A percentile compares a stretch with the other conserved stretches of the same genome.
Evolutionary conservation across 2,113 vertebrate genomes (phyloP).

Genomic region (Geococcyx californianus): DNA sequence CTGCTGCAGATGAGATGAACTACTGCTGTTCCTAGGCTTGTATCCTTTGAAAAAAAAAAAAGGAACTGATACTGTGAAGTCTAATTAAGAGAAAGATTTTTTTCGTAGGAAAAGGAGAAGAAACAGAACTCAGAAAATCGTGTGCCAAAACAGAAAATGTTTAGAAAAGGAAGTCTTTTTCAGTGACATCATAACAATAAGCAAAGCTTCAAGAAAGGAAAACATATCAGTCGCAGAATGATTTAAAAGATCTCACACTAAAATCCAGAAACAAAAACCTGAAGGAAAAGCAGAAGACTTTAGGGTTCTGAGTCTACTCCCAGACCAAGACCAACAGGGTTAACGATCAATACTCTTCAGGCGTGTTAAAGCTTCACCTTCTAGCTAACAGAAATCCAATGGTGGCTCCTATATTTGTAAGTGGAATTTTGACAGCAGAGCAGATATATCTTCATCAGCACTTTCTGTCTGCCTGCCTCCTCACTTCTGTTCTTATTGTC

Average conservation of each 20-base stretch:
- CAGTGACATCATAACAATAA: neutral
- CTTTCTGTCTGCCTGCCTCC: slow-evolving; percentile 44
- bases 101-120: neutral
- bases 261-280: neutral
- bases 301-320: neutral
- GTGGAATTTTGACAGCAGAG: slow-evolving; percentile 37
- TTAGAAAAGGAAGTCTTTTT: neutral
- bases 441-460: slow-evolving; percentile 64
- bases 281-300: neutral
- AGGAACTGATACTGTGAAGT: slow-evolving; percentile 12
- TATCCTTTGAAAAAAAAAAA: neutral
- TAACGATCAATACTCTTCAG: slow-evolving; percentile 44
- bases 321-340: neutral
- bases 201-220: neutral
- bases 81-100: neutral
- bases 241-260: neutral
- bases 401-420: neutral
- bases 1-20: slow-evolving; percentile 20
- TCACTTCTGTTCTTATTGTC: slow-evolving; percentile 55
- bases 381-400: slow-evolving; percentile 28
- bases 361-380: neutral
- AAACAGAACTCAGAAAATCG: neutral
- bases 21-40: neutral
- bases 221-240: neutral
- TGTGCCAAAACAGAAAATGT: neutral